phyloP scores from a whole-genome alignment of 2,113 vertebrate species.

The Lates calcarifer region DNA sequence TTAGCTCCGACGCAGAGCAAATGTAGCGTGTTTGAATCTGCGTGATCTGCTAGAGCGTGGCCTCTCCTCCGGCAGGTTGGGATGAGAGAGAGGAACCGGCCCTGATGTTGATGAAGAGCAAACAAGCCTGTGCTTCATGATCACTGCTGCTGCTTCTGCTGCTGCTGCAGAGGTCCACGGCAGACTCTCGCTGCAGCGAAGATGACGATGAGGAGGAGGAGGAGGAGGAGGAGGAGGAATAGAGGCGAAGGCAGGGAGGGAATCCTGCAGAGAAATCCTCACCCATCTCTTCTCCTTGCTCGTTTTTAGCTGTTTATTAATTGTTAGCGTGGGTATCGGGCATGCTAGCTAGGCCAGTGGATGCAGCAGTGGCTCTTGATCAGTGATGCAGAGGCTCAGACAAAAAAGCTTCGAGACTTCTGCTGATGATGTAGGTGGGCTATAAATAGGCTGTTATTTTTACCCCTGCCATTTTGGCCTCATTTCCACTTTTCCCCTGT shows the following conservation, averaged over 20 bases:
- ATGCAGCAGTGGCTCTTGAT: slow-evolving; percentile 57
- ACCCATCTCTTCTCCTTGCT: slow-evolving; percentile 47
- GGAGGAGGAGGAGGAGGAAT: slow-evolving; percentile 48
- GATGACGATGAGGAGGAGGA: slow-evolving; percentile 59
- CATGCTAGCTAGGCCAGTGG: slow-evolving; percentile 28
- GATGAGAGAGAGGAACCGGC: slow-evolving; percentile 63
- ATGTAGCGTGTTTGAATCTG: slow-evolving; percentile 80
- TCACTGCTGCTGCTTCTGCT: slow-evolving; percentile 39
- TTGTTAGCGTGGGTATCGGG: slow-evolving; percentile 37
- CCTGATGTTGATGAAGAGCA: slow-evolving; percentile 73
- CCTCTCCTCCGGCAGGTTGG: slow-evolving; percentile 76
- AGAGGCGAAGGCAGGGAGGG: slow-evolving; percentile 57
- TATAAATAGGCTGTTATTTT: slow-evolving; percentile 88
- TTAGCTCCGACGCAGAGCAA: slow-evolving; percentile 74
- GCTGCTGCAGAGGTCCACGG: slow-evolving; percentile 50
- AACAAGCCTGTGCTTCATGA: slow-evolving; percentile 61
- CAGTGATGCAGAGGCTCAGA: slow-evolving; percentile 61
- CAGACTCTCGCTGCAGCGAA: slow-evolving; percentile 65
- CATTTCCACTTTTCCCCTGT: slow-evolving; percentile 81
- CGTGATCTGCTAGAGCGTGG: slow-evolving; percentile 68
- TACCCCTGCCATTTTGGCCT: slow-evolving; percentile 87
- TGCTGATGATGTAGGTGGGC: slow-evolving; percentile 82
- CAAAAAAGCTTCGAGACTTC: slow-evolving; percentile 76
- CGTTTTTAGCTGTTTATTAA: slow-evolving; percentile 57
- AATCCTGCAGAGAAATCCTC: slow-evolving; percentile 71